Conservation (phyloP, 2,888 invertebrate species). For the Cataglyphis altisquamis region DNA sequence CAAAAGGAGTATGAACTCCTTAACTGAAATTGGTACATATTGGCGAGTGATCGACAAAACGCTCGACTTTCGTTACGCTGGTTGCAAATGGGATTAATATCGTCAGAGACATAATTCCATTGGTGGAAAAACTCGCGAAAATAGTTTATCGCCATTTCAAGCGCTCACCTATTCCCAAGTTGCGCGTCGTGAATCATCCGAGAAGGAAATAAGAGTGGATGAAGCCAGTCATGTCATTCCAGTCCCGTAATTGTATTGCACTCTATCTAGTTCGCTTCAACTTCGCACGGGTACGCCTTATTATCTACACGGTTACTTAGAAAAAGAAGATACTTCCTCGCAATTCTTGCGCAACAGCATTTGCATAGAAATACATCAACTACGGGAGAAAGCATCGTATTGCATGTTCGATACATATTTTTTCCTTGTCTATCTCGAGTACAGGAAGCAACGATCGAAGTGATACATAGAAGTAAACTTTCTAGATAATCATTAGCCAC, state of each 20-base stretch:
- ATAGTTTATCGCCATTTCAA: slow-evolving; percentile 33
- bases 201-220: slow-evolving; percentile 50
- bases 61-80: not conserved
- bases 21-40: slow-evolving; percentile 13
- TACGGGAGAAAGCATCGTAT: slow-evolving; percentile 2
- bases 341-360: slow-evolving; percentile 43
- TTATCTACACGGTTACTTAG: slow-evolving; percentile 48
- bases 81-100: slow-evolving; percentile 35
- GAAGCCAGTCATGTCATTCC: slow-evolving; percentile 49
- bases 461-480: not conserved
- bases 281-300: slow-evolving; percentile 46
- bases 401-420: slow-evolving; percentile 7
- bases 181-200: slow-evolving; percentile 46
- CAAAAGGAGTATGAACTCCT: not conserved
- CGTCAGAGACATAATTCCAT: slow-evolving; percentile 35
- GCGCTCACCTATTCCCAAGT: slow-evolving; percentile 18
- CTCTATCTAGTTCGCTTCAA: slow-evolving; percentile 47
- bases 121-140: slow-evolving; percentile 34
- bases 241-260: slow-evolving; percentile 50
- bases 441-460: not conserved
- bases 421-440: not conserved
- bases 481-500: slow-evolving; percentile 13
- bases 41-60: not conserved
- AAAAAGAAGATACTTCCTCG: slow-evolving; percentile 37
- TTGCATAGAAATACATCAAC: slow-evolving; percentile 53